These are phyloP conservation scores for Armadillidium nasatum DNA, from an alignment of 1,140 invertebrate species.

Conservation along the genomic window DNA sequence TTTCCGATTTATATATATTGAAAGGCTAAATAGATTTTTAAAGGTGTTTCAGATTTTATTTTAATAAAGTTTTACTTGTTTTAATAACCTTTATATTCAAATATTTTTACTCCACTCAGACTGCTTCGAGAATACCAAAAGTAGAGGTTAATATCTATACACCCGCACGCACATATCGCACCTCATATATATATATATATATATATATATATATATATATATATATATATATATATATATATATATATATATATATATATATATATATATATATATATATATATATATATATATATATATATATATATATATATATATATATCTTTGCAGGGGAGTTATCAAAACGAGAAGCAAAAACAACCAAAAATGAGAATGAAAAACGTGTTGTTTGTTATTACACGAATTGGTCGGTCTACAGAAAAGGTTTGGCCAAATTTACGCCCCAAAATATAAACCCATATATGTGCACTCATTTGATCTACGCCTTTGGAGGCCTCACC, in stretches of 20 bases:
- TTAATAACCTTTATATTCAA: too few relatives aligned
- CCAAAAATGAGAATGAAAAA: constrained; percentile 46
- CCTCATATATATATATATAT: too few relatives aligned
- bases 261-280: constrained; percentile 6
- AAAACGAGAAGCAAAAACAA: background rate
- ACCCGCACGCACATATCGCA: too few relatives aligned
- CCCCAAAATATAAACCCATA: constrained; percentile 94
- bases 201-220: background rate
- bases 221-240: constrained; percentile 6
- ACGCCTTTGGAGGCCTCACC: constrained; percentile 87
- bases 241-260: constrained; percentile 6
- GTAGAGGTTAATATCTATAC: too few relatives aligned
- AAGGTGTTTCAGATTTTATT: too few relatives aligned
- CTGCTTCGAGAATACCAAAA: too few relatives aligned
- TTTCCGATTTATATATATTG: too few relatives aligned
- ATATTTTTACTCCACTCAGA: too few relatives aligned
- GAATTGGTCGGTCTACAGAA: constrained; percentile 87
- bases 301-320: background rate
- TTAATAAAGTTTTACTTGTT: too few relatives aligned
- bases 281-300: constrained; percentile 6
- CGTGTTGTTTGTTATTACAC: constrained; percentile 86
- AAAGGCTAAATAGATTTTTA: too few relatives aligned
- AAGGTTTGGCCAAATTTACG: constrained; percentile 81
- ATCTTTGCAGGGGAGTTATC: background rate
- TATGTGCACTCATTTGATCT: constrained; percentile 89